Evolutionary conservation across 1,140 invertebrate species (phyloP).

Genomic region (Cyclina sinensis): DNA sequence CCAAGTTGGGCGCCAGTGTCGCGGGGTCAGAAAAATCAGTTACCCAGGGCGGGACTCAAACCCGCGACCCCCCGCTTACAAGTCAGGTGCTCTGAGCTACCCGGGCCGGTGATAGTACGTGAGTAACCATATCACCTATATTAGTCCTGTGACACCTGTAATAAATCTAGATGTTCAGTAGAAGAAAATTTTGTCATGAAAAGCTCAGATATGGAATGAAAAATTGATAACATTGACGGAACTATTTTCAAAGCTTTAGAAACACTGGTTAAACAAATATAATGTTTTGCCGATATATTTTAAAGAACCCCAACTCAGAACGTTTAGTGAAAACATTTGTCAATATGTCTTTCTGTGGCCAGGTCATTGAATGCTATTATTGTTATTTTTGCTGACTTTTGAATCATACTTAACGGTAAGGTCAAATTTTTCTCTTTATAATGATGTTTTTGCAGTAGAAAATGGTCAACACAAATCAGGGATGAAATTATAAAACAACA

Average conservation of each 20-base stretch:
- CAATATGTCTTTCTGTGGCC: not conserved
- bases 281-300: not conserved
- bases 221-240: no score
- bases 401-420: not conserved
- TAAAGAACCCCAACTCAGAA: not conserved
- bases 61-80: no score
- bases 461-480: not conserved
- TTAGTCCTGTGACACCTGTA: no score
- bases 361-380: not conserved
- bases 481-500: not conserved
- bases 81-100: no score
- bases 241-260: not conserved
- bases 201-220: no score
- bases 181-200: no score
- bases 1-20: no score
- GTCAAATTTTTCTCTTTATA: not conserved
- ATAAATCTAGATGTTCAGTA: no score
- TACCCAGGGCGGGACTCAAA: no score
- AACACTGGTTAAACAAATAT: not conserved
- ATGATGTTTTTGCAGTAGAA: not conserved
- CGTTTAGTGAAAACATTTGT: not conserved
- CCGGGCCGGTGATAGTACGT: no score
- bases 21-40: no score
- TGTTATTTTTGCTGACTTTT: not conserved
- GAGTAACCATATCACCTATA: no score